Evolutionary conservation across 2,113 vertebrate species (phyloP).

Genomic region (Ophiodon elongatus): DNA sequence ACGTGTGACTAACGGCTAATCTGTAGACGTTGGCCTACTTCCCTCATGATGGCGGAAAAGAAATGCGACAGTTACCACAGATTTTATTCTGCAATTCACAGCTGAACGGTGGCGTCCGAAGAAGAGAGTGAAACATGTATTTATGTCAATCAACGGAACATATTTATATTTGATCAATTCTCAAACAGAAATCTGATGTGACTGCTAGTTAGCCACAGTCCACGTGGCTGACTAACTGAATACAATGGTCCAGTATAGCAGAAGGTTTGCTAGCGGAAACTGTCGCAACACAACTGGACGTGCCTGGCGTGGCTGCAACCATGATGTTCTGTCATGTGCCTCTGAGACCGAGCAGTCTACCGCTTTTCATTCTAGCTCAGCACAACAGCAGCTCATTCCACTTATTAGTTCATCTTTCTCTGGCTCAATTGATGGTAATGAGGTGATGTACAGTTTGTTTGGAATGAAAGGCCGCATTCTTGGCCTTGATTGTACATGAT

Average conservation of each 20-base stretch:
- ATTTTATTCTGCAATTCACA: neutral
- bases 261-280: slow-evolving; percentile 19
- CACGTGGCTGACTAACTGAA: slow-evolving; percentile 63
- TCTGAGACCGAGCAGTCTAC: neutral
- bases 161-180: neutral
- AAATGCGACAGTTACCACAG: neutral
- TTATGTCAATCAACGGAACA: fast-evolving
- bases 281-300: neutral
- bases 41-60: slow-evolving; percentile 52
- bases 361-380: neutral
- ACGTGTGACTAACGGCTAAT: slow-evolving; percentile 52
- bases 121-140: neutral
- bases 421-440: neutral
- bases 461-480: neutral
- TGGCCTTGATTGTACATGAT: neutral
- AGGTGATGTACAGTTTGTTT: neutral
- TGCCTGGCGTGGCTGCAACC: neutral
- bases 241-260: slow-evolving; percentile 15
- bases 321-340: slow-evolving; percentile 35
- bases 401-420: neutral
- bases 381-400: neutral
- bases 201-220: slow-evolving; percentile 2
- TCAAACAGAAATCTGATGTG: fast-evolving
- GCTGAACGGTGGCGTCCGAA: fast-evolving
- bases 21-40: slow-evolving; percentile 47